These are phyloP conservation scores for Eptesicus fuscus DNA, from an alignment of 2,113 vertebrate genomes.

Conservation along the genomic window DNA sequence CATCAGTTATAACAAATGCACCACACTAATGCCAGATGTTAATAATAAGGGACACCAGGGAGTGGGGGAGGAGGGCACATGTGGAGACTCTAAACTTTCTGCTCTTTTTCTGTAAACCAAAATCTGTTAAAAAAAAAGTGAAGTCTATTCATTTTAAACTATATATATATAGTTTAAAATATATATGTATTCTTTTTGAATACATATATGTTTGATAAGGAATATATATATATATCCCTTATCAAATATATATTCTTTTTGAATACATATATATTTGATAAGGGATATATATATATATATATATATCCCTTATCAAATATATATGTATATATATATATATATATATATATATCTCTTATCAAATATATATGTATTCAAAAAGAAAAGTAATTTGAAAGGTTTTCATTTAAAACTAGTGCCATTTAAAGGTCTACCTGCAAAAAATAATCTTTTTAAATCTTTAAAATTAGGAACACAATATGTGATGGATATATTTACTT, in stretches of 20 bases:
- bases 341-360: neutral
- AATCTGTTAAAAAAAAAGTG: neutral
- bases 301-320: too few relatives aligned
- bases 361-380: neutral
- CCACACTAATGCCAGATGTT: neutral
- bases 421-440: neutral
- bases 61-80: neutral
- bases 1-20: neutral
- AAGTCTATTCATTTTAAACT: neutral
- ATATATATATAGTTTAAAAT: neutral
- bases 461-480: neutral
- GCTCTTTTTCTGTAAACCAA: neutral
- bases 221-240: too few relatives aligned
- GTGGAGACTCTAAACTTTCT: neutral
- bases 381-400: neutral
- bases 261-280: too few relatives aligned
- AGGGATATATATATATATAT: too few relatives aligned
- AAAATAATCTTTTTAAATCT: neutral
- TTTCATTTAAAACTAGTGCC: conserved; percentile 12
- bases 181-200: neutral
- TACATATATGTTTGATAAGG: too few relatives aligned
- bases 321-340: neutral
- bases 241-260: too few relatives aligned
- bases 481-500: neutral
- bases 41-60: neutral